Evolutionary conservation across 2,113 vertebrate species (phyloP).

Genomic region (Anolis carolinensis): DNA sequence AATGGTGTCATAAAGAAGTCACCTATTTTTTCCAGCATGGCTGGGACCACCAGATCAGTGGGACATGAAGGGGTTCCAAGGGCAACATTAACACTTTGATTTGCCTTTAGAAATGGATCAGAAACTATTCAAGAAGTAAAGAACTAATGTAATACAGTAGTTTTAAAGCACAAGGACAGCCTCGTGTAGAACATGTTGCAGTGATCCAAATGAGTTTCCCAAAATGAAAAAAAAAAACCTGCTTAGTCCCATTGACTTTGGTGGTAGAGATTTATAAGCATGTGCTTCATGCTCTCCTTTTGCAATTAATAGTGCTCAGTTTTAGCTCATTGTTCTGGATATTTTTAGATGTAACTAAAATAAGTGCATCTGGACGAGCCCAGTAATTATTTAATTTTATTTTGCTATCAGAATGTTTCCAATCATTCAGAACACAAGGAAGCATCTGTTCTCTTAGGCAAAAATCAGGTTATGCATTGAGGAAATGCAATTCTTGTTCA

Average conservation of each 20-base stretch:
- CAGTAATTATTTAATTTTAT: constrained; percentile 21
- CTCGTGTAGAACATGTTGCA: background rate
- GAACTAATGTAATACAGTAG: background rate
- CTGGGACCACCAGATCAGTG: background rate
- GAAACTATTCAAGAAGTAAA: background rate
- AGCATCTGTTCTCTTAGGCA: background rate
- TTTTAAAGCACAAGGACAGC: background rate
- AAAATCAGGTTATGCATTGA: constrained; percentile 14
- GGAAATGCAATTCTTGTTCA: constrained; percentile 9
- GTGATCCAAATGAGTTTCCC: no score
- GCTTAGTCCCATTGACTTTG: background rate
- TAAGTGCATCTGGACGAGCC: background rate
- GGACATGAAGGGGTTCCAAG: background rate
- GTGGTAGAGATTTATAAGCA: background rate
- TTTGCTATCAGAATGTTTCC: constrained; percentile 14
- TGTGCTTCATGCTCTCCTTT: background rate
- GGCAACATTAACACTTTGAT: background rate
- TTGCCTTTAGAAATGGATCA: background rate
- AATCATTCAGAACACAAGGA: background rate
- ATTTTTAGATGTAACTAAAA: constrained; percentile 40
- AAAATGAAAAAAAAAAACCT: background rate
- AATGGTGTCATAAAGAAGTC: background rate
- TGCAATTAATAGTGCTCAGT: background rate
- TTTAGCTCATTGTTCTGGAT: constrained; percentile 34
- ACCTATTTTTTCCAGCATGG: background rate